Percentiles rank a stretch among this genome's conserved stretches.
Conservation (phyloP, 1,140 invertebrate species). For the Carcinoscorpius rotundicauda region DNA sequence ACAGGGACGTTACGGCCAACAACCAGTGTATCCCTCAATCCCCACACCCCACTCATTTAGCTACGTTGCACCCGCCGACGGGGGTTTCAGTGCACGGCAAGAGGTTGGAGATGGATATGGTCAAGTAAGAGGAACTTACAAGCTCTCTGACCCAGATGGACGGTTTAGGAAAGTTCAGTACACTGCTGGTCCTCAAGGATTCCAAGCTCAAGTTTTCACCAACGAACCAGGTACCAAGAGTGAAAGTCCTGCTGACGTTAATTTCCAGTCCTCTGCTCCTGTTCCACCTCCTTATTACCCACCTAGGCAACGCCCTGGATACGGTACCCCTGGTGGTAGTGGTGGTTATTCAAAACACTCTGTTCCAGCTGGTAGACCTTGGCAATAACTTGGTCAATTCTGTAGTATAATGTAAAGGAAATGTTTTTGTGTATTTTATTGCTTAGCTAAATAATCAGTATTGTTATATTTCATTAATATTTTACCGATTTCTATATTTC, state of each 20-base stretch:
- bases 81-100: not conserved
- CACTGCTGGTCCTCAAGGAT: conserved; percentile 27
- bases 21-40: too few relatives aligned
- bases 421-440: too few relatives aligned
- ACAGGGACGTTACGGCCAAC: too few relatives aligned
- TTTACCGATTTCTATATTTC: too few relatives aligned
- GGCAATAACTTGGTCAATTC: too few relatives aligned
- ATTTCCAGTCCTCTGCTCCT: conserved; percentile 7
- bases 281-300: not conserved
- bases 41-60: conserved; percentile 24
- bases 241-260: conserved; percentile 9
- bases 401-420: too few relatives aligned
- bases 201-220: conserved; percentile 20
- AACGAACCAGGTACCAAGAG: conserved; percentile 14
- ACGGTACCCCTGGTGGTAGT: too few relatives aligned
- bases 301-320: too few relatives aligned
- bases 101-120: conserved; percentile 12
- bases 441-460: too few relatives aligned
- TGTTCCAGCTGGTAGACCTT: too few relatives aligned
- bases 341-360: too few relatives aligned
- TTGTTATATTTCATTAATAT: too few relatives aligned
- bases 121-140: conserved; percentile 19
- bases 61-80: conserved; percentile 23
- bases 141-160: conserved; percentile 22
- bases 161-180: conserved; percentile 26